These are phyloP conservation scores for Corythornis madagascariensis DNA, from an alignment of 2,113 vertebrate genomes.

Conservation along the genomic window DNA sequence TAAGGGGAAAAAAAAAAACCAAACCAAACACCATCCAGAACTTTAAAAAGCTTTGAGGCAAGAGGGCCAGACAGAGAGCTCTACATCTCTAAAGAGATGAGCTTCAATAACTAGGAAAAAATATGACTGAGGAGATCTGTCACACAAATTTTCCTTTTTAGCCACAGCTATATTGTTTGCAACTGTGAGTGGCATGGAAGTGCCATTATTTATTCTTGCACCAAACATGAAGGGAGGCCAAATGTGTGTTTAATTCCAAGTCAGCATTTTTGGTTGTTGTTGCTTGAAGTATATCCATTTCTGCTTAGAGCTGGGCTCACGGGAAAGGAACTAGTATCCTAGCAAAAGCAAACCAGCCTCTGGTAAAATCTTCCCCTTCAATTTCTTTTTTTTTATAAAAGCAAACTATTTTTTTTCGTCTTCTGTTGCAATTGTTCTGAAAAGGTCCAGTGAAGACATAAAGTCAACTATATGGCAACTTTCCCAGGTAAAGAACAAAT, in stretches of 20 bases:
- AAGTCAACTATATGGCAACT: neutral
- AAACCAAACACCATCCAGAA: neutral
- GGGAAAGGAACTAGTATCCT: neutral
- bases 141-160: neutral
- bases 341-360: neutral
- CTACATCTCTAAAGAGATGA: neutral
- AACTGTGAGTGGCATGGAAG: neutral
- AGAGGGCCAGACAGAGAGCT: neutral
- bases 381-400: neutral
- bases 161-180: neutral
- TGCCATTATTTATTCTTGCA: neutral
- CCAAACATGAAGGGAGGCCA: neutral
- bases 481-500: neutral
- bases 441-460: neutral
- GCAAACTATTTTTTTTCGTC: neutral
- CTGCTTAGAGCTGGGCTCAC: neutral
- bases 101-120: neutral
- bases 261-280: neutral
- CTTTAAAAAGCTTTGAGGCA: neutral
- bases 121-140: neutral
- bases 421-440: neutral
- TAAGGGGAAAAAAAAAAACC: neutral
- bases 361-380: neutral
- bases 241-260: neutral
- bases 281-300: neutral